phyloP scores from a whole-genome alignment of 2,113 vertebrate genomes.

The Tenrec ecaudatus region DNA sequence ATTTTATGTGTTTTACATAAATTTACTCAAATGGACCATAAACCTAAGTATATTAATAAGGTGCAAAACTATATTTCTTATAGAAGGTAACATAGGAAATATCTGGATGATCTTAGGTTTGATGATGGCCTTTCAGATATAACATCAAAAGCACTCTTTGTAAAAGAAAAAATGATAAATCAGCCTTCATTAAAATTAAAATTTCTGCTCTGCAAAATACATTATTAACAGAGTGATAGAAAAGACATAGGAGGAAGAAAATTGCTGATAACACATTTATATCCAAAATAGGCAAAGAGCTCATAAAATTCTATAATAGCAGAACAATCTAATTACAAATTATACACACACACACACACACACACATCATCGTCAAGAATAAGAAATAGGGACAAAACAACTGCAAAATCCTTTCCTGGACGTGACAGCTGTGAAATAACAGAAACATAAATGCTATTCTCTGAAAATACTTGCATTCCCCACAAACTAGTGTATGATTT shows the following conservation, averaged over 20 bases:
- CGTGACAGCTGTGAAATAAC: neutral
- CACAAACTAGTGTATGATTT: neutral
- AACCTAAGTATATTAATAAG: neutral
- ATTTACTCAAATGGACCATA: neutral
- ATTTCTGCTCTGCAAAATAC: neutral
- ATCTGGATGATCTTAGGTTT: neutral
- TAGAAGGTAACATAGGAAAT: neutral
- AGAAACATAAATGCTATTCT: neutral
- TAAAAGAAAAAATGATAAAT: neutral
- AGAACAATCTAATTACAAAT: neutral
- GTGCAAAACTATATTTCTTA: neutral
- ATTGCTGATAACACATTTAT: neutral
- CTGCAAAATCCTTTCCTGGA: neutral
- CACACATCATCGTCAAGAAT: neutral
- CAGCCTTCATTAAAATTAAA: neutral
- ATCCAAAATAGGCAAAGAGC: neutral
- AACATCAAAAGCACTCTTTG: neutral
- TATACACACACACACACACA: neutral
- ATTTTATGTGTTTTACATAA: neutral
- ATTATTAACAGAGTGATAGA: neutral
- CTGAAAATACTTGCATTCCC: neutral
- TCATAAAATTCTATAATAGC: neutral
- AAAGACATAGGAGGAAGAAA: neutral
- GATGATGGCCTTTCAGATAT: neutral
- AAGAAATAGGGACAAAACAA: neutral